These are phyloP conservation scores for Pandemis cinnamomeana DNA, from an alignment of 2,888 invertebrate species.

Conservation along the genomic window DNA sequence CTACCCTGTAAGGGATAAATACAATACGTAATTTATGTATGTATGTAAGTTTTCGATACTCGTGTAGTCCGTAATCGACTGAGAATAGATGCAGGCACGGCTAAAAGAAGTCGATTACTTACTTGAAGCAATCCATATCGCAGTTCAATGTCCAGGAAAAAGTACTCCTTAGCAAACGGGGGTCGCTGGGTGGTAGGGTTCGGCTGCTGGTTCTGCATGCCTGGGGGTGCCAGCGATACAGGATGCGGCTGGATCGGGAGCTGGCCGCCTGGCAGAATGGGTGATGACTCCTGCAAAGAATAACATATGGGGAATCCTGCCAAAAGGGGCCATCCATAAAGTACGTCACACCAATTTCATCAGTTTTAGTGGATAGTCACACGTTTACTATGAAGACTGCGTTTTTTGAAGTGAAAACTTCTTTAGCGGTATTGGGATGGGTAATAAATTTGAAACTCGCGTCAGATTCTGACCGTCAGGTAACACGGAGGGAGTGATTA, in stretches of 20 bases:
- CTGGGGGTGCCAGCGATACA: slow-evolving; percentile 59
- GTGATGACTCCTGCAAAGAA: slow-evolving; percentile 57
- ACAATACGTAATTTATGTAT: no score
- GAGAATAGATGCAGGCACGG: not conserved
- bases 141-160: slow-evolving; percentile 95
- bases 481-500: no score
- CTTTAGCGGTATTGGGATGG: no score
- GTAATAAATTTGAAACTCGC: no score
- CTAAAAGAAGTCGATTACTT: slow-evolving; percentile 48
- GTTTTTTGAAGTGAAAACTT: no score
- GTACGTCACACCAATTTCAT: no score
- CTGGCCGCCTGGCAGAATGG: slow-evolving; percentile 51
- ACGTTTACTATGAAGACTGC: no score
- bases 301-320: not conserved
- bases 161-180: slow-evolving; percentile 90
- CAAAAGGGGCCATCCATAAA: no score
- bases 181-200: slow-evolving; percentile 76
- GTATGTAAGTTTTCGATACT: no score
- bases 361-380: no score
- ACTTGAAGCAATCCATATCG: slow-evolving; percentile 98
- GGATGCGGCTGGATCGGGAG: slow-evolving; percentile 66
- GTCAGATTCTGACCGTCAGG: no score
- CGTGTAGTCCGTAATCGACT: not conserved
- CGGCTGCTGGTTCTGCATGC: slow-evolving; percentile 55
- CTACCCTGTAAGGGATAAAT: no score